Evolutionary conservation across 2,888 invertebrate genomes (phyloP), one percentile per base, ranked within the genome.

Genomic region (Volucella zonaria): DNA sequence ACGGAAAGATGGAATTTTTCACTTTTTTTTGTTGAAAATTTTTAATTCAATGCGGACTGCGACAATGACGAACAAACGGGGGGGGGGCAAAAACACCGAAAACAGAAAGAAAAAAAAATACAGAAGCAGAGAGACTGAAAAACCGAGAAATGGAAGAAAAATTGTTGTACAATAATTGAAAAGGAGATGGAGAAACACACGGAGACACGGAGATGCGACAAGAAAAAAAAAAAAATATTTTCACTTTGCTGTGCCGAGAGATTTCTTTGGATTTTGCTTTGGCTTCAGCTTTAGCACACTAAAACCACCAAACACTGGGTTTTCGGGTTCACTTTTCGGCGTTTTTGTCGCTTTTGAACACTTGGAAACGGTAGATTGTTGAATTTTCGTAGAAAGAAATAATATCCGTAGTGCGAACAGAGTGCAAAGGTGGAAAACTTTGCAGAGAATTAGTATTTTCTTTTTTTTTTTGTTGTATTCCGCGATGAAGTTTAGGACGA

Each of bases 161-260:
- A 82, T 47, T 68, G 31, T 74, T 74, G 68, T 73, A 82, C 78
- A 82, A 82, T 82, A 82, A 78, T 74, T 73, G 51, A 38, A 68
- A 52, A 68, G 18, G 15, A 67, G 15, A 49, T 11, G 12, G 51
- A 23, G 54, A 61, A 59, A 67, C 56, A 43, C 49, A 47, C 40
- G 51, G 23, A 67, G 49, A 40, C 58, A 31, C 14, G 43, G 43
- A 56, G 59, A 45, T 49, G 23, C 49, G 23, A 56, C 58, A 58
- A 74, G 40, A 62, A 45, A 56, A 74, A 68, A 49, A 62, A 45
- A 56, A 74, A 68, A 49, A 23, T 58, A 64, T 40, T 81, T 76
- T 81, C 73, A 73, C 66, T 78, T 73, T 49, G 54, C 38, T 51
- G 42, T 47, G 51, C 3, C 18, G 68, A 62, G 66, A 49, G 18